Conservation (phyloP, 2,113 vertebrate genomes). For the Poeciliopsis retropinna region DNA sequence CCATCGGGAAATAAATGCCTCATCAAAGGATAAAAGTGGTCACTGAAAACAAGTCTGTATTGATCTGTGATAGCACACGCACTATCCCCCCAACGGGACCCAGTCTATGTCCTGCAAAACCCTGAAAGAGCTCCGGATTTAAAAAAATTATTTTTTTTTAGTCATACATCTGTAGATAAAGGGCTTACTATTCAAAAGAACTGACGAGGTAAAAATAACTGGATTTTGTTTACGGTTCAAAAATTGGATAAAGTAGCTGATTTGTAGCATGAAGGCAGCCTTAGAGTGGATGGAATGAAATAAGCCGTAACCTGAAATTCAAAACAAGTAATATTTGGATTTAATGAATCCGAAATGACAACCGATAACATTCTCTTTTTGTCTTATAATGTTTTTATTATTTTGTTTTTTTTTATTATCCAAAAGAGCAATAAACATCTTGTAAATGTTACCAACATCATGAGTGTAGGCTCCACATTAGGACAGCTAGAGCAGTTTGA, state of each 20-base stretch:
- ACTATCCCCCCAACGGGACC: background rate
- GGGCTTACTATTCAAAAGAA: background rate
- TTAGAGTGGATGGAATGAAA: background rate
- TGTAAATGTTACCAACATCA: no score
- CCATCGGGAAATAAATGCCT: background rate
- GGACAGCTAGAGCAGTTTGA: background rate
- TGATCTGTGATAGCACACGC: slow-evolving; percentile 10
- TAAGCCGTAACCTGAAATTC: background rate
- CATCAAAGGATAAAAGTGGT: background rate
- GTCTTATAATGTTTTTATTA: no score
- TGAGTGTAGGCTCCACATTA: no score
- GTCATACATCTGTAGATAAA: background rate
- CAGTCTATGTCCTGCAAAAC: background rate
- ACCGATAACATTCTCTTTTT: no score
- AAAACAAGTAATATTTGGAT: background rate
- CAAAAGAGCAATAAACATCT: no score
- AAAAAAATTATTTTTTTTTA: background rate
- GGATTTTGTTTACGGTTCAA: background rate
- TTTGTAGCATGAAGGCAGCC: background rate
- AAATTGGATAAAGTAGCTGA: background rate
- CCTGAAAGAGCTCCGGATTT: background rate
- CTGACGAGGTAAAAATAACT: background rate
- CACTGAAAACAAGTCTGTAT: background rate
- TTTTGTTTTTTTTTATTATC: no score
- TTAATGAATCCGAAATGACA: no score